A percentile compares a stretch with the other conserved stretches of the same genome.
These are phyloP conservation scores for Hemiscyllium ocellatum DNA, from an alignment of 2,113 vertebrate species.

Conservation along the genomic window DNA sequence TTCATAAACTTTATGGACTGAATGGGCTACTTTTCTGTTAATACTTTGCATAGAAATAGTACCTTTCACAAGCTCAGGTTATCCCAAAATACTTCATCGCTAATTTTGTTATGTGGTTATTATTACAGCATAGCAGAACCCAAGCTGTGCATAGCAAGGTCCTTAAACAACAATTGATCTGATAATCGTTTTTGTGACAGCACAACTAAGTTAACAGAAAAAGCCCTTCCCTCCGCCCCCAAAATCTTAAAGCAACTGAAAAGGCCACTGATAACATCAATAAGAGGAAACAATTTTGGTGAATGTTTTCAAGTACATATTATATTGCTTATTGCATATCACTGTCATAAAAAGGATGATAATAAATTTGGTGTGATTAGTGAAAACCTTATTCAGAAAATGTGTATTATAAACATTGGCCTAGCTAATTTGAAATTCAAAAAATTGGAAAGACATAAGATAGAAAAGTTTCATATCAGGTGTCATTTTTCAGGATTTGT, in stretches of 20 bases:
- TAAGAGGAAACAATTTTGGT: background rate
- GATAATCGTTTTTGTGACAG: background rate
- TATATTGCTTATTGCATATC: background rate
- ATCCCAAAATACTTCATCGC: background rate
- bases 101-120: background rate
- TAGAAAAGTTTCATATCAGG: background rate
- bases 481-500: background rate
- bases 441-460: background rate
- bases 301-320: background rate
- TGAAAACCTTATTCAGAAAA: background rate
- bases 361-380: background rate
- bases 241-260: background rate
- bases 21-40: background rate
- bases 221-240: background rate
- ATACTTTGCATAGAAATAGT: background rate
- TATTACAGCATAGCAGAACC: background rate
- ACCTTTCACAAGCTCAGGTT: background rate
- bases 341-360: background rate
- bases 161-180: background rate
- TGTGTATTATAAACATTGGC: background rate
- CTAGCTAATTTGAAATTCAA: background rate
- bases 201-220: background rate
- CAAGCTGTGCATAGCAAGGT: background rate
- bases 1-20: background rate
- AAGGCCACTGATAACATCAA: background rate